Evolutionary conservation across 2,888 invertebrate genomes (phyloP).

Genomic region (Heterodera filipjevi): DNA sequence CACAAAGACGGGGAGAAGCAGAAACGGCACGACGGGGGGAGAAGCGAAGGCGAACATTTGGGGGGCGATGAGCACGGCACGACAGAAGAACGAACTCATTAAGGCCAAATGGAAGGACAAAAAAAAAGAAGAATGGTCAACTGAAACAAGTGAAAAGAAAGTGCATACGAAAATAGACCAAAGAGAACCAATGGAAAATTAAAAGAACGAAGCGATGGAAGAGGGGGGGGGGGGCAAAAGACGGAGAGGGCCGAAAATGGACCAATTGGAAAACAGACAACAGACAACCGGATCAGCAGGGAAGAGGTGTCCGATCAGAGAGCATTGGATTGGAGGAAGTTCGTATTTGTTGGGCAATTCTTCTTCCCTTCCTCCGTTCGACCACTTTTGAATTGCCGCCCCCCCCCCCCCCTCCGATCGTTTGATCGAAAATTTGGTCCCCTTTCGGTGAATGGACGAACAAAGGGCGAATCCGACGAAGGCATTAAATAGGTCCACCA

Average conservation of each 20-base stretch:
- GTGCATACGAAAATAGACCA: no score
- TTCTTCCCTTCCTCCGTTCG: not conserved
- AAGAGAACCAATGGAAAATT: no score
- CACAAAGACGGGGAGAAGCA: not conserved
- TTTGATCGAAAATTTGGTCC: not conserved
- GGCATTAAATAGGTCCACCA: not conserved
- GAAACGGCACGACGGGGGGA: not conserved
- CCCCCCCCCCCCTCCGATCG: not conserved
- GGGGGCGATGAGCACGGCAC: no score
- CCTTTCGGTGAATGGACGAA: not conserved
- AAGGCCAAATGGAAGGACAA: no score
- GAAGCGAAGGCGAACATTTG: not conserved
- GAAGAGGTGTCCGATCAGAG: not conserved
- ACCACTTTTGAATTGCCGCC: constrained; percentile 2
- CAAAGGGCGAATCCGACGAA: not conserved
- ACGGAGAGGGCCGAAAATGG: not conserved
- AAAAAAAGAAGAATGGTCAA: not conserved
- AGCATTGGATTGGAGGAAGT: not conserved
- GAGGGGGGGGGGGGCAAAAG: not conserved
- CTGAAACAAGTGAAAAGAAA: no score
- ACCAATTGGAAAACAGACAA: not conserved
- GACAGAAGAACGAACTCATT: no score
- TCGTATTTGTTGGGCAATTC: not conserved
- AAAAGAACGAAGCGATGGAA: no score
- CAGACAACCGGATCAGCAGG: not conserved